Conservation (phyloP, 2,113 vertebrate genomes). For the Bucco capensis region DNA sequence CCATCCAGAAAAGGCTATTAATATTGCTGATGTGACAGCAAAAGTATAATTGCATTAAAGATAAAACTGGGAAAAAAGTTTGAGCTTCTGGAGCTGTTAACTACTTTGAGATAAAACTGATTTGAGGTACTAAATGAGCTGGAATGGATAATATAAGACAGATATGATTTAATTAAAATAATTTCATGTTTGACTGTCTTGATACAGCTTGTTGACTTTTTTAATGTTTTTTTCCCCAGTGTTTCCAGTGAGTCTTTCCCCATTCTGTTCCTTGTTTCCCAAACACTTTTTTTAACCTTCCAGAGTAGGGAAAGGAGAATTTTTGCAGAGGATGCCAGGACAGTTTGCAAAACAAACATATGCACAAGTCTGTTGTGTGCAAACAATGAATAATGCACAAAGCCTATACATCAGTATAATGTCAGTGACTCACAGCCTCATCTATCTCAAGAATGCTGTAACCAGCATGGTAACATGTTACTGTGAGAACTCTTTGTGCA, state of each 20-base stretch:
- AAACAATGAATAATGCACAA: background rate
- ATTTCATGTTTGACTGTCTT: background rate
- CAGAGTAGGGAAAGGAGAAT: background rate
- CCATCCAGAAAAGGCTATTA: background rate
- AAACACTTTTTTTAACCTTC: background rate
- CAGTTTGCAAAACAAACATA: background rate
- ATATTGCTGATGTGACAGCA: constrained; percentile 4
- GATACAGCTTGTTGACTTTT: background rate
- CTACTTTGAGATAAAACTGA: background rate
- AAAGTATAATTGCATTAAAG: constrained; percentile 4
- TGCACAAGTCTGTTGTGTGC: background rate
- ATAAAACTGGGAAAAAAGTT: background rate
- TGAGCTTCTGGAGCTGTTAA: background rate
- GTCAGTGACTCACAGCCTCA: constrained; percentile 4
- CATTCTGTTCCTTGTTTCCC: background rate
- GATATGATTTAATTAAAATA: background rate
- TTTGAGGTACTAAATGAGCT: background rate
- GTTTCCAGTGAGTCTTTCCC: background rate
- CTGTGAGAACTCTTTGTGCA: constrained; percentile 58
- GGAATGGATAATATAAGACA: background rate
- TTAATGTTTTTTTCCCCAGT: background rate
- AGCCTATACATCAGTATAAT: background rate
- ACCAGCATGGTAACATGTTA: background rate
- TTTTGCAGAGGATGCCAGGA: background rate
- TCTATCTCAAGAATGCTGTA: constrained; percentile 38